Evolutionary conservation across 2,888 invertebrate genomes (phyloP).

Genomic region (Monochamus alternatus): DNA sequence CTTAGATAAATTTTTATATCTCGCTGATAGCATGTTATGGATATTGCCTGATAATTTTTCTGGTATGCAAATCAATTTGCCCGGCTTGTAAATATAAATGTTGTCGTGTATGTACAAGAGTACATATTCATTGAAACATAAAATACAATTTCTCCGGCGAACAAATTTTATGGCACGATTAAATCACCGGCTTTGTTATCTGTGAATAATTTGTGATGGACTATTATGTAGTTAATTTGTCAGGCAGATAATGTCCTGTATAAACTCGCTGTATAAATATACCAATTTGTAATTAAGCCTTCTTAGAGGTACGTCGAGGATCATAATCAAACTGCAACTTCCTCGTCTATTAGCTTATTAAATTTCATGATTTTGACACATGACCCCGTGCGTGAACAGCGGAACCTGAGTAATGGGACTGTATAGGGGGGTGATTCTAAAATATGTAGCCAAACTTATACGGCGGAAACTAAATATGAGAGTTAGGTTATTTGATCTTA

Average conservation of each 20-base stretch:
- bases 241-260: constrained; percentile 11
- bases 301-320: not conserved
- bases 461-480: too few relatives aligned
- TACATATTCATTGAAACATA: constrained; percentile 23
- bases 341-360: not conserved
- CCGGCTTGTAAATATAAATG: constrained; percentile 34
- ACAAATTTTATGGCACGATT: constrained; percentile 30
- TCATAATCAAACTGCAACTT: constrained; percentile 2
- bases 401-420: too few relatives aligned
- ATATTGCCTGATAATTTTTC: constrained; percentile 41
- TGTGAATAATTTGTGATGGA: constrained; percentile 18
- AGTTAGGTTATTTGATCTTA: too few relatives aligned
- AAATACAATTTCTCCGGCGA: constrained; percentile 19
- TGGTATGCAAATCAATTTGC: constrained; percentile 41
- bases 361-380: constrained; percentile 9
- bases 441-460: too few relatives aligned
- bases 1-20: constrained; percentile 27
- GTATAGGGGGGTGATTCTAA: too few relatives aligned
- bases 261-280: not conserved
- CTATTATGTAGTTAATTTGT: constrained; percentile 31
- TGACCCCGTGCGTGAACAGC: not conserved
- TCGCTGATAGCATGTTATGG: constrained; percentile 41
- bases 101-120: constrained; percentile 14
- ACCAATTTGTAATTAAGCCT: constrained; percentile 6
- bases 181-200: constrained; percentile 28